phyloP scores from a whole-genome alignment of 1,140 invertebrate genomes.

The Monochamus saltuarius region DNA sequence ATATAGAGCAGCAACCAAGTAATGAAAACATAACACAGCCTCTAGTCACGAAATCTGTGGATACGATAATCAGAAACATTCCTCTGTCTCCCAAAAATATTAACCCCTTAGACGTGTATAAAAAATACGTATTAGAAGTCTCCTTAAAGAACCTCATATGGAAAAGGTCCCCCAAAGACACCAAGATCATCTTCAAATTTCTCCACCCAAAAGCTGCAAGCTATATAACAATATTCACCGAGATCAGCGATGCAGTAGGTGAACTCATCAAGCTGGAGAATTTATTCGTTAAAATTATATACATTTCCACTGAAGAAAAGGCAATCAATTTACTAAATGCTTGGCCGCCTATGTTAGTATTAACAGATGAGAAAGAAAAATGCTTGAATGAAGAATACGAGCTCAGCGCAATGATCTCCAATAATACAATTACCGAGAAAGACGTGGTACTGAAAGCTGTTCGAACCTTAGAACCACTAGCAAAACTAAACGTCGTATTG shows the following conservation, averaged over 20 bases:
- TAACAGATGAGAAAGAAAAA: constrained; percentile 46
- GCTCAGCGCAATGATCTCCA: constrained; percentile 11
- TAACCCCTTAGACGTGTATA: constrained; percentile 16
- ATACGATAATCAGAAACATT: constrained; percentile 28
- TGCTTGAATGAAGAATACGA: constrained; percentile 26
- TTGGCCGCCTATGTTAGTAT: constrained; percentile 52
- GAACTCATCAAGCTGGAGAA: constrained; percentile 49
- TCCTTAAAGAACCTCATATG: constrained; percentile 25
- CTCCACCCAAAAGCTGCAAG: constrained; percentile 54
- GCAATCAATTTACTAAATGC: constrained; percentile 49
- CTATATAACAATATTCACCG: constrained; percentile 28
- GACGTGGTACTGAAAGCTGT: constrained; percentile 7
- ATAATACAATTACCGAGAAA: background rate
- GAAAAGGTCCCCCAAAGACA: constrained; percentile 22
- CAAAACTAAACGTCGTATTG: constrained; percentile 21
- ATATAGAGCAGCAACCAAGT: too few relatives aligned
- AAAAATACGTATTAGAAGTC: constrained; percentile 23
- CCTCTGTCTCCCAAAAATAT: constrained; percentile 22
- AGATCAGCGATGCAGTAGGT: constrained; percentile 24
- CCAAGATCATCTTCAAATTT: constrained; percentile 41
- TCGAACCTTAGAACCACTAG: constrained; percentile 17
- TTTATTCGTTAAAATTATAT: constrained; percentile 53
- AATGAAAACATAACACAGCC: background rate
- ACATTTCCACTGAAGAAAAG: constrained; percentile 51
- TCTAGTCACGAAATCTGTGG: constrained; percentile 27